These are phyloP conservation scores for Cinclus mexicanus DNA, from an alignment of 2,113 vertebrate species.

Conservation along the genomic window DNA sequence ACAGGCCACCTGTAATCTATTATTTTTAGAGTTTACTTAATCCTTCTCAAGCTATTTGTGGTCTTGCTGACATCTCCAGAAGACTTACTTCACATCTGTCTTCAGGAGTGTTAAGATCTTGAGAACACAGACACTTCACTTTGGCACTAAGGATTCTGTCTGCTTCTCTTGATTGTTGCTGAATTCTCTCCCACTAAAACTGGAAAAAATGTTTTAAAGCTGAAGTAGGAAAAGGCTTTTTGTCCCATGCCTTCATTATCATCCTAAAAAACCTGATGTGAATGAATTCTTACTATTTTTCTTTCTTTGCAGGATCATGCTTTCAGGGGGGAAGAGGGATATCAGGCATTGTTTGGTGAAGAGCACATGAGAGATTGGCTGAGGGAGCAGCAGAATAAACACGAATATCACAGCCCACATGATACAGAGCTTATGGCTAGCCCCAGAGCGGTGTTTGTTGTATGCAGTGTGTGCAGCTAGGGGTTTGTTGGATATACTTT, in stretches of 20 bases:
- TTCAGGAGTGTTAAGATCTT: conserved; percentile 30
- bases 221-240: neutral
- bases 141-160: neutral
- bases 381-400: neutral
- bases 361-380: neutral
- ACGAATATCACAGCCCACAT: neutral
- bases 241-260: neutral
- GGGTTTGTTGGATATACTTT: conserved; percentile 1
- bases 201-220: neutral
- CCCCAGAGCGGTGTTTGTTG: neutral
- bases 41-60: conserved; percentile 52
- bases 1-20: conserved; percentile 33
- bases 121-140: conserved; percentile 28
- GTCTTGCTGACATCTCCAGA: conserved; percentile 52
- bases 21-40: conserved; percentile 59
- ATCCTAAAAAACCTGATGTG: neutral
- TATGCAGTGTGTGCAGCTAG: neutral
- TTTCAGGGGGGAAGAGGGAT: neutral
- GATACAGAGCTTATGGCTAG: neutral
- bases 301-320: neutral
- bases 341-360: neutral
- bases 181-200: conserved; percentile 31
- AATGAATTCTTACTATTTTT: neutral
- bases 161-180: neutral
- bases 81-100: conserved; percentile 22